Conservation (phyloP, 2,797 vertebrate species). For the Acanthurus lineatus region DNA sequence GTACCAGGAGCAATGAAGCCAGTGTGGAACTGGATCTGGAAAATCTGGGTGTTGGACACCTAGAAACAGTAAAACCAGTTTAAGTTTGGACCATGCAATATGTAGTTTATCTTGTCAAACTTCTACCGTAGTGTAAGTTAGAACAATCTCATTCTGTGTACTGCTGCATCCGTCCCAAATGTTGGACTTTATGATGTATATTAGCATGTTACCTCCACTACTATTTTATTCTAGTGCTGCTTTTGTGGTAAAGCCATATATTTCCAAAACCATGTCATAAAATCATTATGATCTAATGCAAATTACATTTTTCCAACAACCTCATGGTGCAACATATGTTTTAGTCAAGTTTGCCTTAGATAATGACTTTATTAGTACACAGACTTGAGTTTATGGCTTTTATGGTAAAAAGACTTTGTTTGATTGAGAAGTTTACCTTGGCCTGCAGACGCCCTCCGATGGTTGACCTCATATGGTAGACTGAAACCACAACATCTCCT, state of each 20-base stretch:
- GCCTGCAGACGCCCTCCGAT: constrained; percentile 97
- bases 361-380: not conserved
- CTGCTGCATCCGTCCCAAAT: not conserved
- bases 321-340: not conserved
- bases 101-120: not conserved
- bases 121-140: not conserved
- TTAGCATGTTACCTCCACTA: too few species aligned
- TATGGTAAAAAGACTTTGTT: not conserved
- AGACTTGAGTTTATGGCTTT: not conserved
- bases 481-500: constrained; percentile 94
- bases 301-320: not conserved
- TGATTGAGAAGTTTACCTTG: constrained; percentile 86
- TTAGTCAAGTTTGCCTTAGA: not conserved
- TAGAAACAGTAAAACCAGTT: constrained; percentile 66
- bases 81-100: not conserved
- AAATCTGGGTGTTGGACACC: constrained; percentile 99
- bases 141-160: not conserved
- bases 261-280: too few species aligned
- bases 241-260: too few species aligned
- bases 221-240: too few species aligned
- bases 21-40: constrained; percentile 98
- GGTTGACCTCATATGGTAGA: constrained; percentile 97
- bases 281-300: not conserved
- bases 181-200: too few species aligned
- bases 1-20: constrained; percentile 95